Evolutionary conservation across 2,113 vertebrate genomes (phyloP).

Genomic region (Cebidichthys violaceus): DNA sequence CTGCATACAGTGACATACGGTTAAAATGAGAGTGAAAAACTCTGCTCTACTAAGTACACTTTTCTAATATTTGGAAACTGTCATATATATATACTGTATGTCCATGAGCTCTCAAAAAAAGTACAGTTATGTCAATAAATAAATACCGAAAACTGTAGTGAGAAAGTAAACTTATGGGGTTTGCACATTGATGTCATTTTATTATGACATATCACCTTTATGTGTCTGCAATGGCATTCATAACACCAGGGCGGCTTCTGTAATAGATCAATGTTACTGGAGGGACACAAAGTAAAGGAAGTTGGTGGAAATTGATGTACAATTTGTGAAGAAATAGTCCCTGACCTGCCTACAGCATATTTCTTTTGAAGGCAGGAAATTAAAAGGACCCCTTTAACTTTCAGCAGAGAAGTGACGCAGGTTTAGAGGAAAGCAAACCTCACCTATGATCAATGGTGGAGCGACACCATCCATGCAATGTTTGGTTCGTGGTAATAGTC

Average conservation of each 20-base stretch:
- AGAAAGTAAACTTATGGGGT: neutral
- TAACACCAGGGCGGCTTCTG: neutral
- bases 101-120: too few relatives aligned
- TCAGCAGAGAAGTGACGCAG: conserved; percentile 8
- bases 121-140: neutral
- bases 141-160: neutral
- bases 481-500: neutral
- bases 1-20: too few relatives aligned
- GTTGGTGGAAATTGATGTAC: conserved; percentile 4
- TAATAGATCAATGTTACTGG: neutral
- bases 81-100: too few relatives aligned
- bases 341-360: conserved; percentile 16
- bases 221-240: neutral
- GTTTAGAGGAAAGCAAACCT: conserved; percentile 8
- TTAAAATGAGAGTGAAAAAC: too few relatives aligned
- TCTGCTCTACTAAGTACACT: too few relatives aligned
- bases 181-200: neutral
- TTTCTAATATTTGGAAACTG: too few relatives aligned
- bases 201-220: neutral
- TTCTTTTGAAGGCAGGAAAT: conserved; percentile 13
- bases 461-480: neutral
- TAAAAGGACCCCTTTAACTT: neutral
- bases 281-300: conserved; percentile 10
- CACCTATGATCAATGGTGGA: neutral
- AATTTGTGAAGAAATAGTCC: conserved; percentile 8